Percentiles rank a stretch among this genome's conserved stretches.
These are phyloP conservation scores for Sternotherus odoratus DNA, from an alignment of 2,797 vertebrate species.

Conservation along the genomic window DNA sequence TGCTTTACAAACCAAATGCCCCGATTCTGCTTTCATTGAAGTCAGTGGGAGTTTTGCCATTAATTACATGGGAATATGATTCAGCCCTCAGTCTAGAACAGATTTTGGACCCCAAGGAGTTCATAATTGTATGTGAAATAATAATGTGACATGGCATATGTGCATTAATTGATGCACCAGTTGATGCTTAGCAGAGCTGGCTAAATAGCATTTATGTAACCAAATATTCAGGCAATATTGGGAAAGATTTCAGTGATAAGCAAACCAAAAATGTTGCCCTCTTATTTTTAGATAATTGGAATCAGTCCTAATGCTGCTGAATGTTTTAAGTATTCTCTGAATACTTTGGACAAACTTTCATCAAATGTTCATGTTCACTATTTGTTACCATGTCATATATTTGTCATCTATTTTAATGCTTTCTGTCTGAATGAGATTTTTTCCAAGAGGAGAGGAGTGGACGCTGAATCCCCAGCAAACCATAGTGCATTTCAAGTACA, in stretches of 20 bases:
- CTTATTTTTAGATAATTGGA: slow-evolving; percentile 37
- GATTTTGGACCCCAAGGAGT: not conserved
- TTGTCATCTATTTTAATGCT: slow-evolving; percentile 59
- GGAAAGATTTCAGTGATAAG: not conserved
- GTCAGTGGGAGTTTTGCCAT: not conserved
- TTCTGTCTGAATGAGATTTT: slow-evolving; percentile 63
- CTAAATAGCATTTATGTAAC: slow-evolving; percentile 7
- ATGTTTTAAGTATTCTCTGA: slow-evolving; percentile 41
- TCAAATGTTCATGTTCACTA: slow-evolving; percentile 71
- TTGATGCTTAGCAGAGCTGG: not conserved
- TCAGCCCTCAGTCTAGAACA: not conserved
- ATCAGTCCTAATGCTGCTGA: slow-evolving; percentile 43
- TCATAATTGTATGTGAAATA: not conserved
- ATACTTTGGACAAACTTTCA: slow-evolving; percentile 68
- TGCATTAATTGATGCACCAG: slow-evolving; percentile 13
- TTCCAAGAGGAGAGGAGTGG: slow-evolving; percentile 65
- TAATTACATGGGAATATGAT: not conserved
- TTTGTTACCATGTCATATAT: slow-evolving; percentile 69
- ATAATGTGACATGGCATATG: rapidly evolving
- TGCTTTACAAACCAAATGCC: not conserved
- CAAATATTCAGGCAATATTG: not conserved
- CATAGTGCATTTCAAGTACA: slow-evolving; percentile 64
- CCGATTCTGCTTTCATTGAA: not conserved
- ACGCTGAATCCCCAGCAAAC: slow-evolving; percentile 65
- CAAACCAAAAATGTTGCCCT: slow-evolving; percentile 11